Evolutionary conservation across 2,113 vertebrate genomes (phyloP).

Genomic region (Prochilodus magdalenae): DNA sequence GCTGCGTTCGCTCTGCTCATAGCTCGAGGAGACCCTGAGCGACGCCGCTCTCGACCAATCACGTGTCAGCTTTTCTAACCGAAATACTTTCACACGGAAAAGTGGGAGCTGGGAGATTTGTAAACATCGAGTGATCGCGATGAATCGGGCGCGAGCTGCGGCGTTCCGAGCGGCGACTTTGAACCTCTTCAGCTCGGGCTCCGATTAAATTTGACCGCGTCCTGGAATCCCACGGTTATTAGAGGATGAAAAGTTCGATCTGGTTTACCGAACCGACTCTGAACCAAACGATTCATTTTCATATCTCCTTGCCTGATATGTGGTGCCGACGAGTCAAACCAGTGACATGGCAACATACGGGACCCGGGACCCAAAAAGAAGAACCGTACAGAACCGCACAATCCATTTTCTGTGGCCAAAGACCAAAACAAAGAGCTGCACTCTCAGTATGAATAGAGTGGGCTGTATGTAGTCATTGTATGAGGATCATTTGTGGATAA

Average conservation of each 20-base stretch:
- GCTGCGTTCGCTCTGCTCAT: conserved; percentile 40
- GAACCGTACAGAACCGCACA: too few relatives aligned
- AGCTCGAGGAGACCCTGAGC: conserved; percentile 49
- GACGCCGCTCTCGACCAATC: conserved; percentile 56
- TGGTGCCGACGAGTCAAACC: too few relatives aligned
- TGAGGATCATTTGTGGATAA: too few relatives aligned
- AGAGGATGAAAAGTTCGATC: too few relatives aligned
- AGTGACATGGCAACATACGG: too few relatives aligned
- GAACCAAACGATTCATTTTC: too few relatives aligned
- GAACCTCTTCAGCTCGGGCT: background rate
- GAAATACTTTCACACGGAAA: conserved; percentile 27
- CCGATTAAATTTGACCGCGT: background rate
- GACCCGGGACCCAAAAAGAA: too few relatives aligned
- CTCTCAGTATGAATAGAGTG: too few relatives aligned
- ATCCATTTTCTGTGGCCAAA: too few relatives aligned
- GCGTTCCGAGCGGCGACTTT: background rate
- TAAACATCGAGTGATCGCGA: background rate
- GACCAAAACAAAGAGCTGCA: too few relatives aligned
- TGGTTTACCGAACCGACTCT: background rate
- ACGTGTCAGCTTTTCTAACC: background rate
- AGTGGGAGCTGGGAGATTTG: background rate
- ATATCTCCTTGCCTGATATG: too few relatives aligned
- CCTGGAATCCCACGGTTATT: background rate
- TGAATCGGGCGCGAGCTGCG: background rate
- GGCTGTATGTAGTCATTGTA: too few relatives aligned